Evolutionary conservation across 2,888 invertebrate species (phyloP), one percentile per base, ranked within the genome.

Genomic region (Tillus elongatus): DNA sequence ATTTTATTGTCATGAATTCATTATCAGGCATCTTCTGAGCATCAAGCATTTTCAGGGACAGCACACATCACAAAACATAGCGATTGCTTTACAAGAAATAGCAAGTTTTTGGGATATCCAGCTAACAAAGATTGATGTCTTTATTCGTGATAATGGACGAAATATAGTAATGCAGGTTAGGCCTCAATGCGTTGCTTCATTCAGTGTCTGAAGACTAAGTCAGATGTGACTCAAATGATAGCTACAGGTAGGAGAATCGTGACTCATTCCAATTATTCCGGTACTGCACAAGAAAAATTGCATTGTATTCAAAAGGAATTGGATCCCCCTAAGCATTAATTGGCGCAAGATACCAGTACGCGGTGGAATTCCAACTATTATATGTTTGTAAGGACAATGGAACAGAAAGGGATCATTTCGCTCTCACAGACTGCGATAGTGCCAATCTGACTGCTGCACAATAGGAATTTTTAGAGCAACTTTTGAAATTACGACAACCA

Each of bases 241-340:
- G 35, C 38, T 15, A 33, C 35, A 35, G 38, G 29, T 12, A 39
- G 56, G 40, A 46, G 52, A 2, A 29, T 58, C 3, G 56, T 56
- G 13, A 52, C 51, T 2, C 56, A 58, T 40, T 58, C 50, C 42
- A 50, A 51, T 34, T 42, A 47, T 37, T 50, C 45, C 27, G 41
- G 42, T 24, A 36, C 37, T 37, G 45, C 44, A 13, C 31, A 37
- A 32, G 30, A 39, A 40, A 42, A 44, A 37, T 33, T 41, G 30
- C 9, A 26, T 11, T 11, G 30, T 4, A 46, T 46, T 30, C 50
- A 50, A 44, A 41, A 49, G 39, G 46, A 52, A 37, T 33, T 49
- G 16, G 42, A 40, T 37, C 41, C 50, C 36, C 44, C 47, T 24
- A 35, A 50, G 31, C 44, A 51, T 41, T 30, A 46, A 30, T 24